These are phyloP conservation scores for Hermaeophaga mercurialis DNA, from an alignment of 2,888 invertebrate species.

Conservation along the genomic window DNA sequence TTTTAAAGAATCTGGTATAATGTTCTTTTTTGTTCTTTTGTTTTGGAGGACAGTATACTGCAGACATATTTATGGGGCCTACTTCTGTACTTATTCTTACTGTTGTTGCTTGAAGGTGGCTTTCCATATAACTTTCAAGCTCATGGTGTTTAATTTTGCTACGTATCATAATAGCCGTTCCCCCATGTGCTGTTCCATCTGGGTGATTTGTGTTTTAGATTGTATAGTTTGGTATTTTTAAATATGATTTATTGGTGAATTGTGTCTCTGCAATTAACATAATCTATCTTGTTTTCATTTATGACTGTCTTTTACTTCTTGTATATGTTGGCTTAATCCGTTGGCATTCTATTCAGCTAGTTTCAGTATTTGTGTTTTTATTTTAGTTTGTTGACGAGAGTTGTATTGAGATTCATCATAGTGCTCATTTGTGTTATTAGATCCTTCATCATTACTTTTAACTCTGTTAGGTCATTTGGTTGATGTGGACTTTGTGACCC, in stretches of 20 bases:
- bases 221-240: slow-evolving; percentile 2
- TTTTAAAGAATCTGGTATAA: no score
- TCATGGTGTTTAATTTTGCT: no score
- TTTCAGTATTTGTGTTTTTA: neutral
- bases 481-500: no score
- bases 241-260: neutral
- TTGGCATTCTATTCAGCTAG: neutral
- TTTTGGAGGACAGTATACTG: no score
- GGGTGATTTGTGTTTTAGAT: neutral
- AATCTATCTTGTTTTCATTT: slow-evolving; percentile 14
- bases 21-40: no score
- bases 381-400: neutral
- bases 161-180: no score
- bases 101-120: no score
- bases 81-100: no score
- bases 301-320: neutral
- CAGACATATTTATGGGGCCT: no score
- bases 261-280: slow-evolving; percentile 31
- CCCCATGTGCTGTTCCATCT: no score
- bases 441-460: neutral
- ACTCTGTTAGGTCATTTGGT: neutral
- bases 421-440: neutral
- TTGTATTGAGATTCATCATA: neutral
- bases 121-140: no score
- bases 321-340: neutral